Conservation (phyloP, 2,888 invertebrate genomes). For the Chaitophorus viminalis region DNA sequence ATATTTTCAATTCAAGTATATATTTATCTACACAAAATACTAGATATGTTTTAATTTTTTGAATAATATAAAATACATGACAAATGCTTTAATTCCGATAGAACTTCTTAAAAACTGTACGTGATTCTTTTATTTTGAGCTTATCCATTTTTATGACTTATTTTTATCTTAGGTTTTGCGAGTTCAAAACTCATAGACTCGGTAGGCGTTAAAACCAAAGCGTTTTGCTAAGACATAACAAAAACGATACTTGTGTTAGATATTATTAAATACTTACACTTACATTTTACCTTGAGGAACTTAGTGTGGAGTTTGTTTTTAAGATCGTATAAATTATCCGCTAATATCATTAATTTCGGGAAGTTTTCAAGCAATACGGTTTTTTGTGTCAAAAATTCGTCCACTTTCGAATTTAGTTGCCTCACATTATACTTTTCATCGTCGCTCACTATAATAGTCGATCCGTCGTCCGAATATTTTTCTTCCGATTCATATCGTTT, state of each 20-base stretch:
- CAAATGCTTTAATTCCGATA: no score
- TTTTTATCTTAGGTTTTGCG: no score
- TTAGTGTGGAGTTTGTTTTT: background rate
- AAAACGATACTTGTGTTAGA: background rate
- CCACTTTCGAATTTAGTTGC: background rate
- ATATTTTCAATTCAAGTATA: no score
- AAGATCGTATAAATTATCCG: background rate
- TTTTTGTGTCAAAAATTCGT: background rate
- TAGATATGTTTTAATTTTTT: no score
- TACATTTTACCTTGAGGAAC: conserved; percentile 1
- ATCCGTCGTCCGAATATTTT: conserved; percentile 15
- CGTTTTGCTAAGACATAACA: background rate
- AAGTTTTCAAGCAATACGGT: background rate
- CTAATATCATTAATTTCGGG: background rate
- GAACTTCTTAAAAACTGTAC: no score
- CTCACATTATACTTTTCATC: background rate
- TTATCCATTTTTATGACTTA: no score
- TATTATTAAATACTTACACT: background rate
- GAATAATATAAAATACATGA: no score
- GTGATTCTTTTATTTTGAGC: no score
- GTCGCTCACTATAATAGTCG: background rate
- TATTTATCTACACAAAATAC: no score
- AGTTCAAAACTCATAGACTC: no score
- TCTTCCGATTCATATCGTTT: background rate
- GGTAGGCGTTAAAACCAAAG: background rate